Evolutionary conservation across 2,113 vertebrate species (phyloP).

Genomic region (Alosa alosa): DNA sequence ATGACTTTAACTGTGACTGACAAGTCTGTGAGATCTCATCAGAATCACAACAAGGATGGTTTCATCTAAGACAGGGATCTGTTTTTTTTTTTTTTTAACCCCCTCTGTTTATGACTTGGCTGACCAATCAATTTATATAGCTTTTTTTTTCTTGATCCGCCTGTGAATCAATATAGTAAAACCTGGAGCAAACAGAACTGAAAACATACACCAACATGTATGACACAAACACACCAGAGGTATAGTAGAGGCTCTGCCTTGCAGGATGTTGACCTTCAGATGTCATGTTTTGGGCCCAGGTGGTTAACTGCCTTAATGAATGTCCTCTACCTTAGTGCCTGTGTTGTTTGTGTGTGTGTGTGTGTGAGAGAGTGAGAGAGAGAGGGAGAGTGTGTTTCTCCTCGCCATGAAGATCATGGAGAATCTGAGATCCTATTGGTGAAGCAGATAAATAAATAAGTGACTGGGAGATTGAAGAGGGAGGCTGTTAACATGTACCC

Average conservation of each 20-base stretch:
- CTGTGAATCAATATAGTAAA: not conserved
- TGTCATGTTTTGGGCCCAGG: not conserved
- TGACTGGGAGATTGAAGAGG: conserved; percentile 38
- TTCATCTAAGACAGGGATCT: not conserved
- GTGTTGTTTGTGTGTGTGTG: not conserved
- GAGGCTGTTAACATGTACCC: conserved; percentile 50
- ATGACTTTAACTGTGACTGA: not conserved
- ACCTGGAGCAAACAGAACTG: not conserved
- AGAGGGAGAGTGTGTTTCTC: not conserved
- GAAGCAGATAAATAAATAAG: conserved; percentile 58
- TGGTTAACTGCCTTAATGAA: conserved; percentile 15
- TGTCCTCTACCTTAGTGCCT: not conserved
- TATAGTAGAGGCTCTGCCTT: not conserved
- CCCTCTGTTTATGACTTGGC: not conserved
- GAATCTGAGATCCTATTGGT: conserved; percentile 55
- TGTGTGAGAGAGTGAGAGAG: not conserved
- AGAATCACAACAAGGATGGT: not conserved
- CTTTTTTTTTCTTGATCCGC: not conserved
- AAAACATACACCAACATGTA: not conserved
- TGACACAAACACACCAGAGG: not conserved
- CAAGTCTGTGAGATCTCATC: not conserved
- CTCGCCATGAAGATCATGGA: conserved; percentile 28
- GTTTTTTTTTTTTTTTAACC: not conserved
- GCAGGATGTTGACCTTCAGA: conserved; percentile 33
- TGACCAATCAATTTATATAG: conserved; percentile 2